phyloP scores from a whole-genome alignment of 2,888 invertebrate species.

The Apamea monoglypha region DNA sequence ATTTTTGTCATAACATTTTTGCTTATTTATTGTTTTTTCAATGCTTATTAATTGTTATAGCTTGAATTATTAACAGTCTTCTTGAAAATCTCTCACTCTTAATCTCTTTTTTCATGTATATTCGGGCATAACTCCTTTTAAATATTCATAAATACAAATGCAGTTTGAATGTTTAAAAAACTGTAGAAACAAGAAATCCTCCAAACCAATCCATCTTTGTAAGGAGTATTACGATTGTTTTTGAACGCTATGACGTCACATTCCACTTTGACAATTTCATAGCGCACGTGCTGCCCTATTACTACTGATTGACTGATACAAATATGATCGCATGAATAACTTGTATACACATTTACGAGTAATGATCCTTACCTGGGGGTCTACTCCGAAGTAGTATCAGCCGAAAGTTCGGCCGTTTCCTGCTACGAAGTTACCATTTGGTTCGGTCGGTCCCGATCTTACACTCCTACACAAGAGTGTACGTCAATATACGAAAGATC shows the following conservation, averaged over 20 bases:
- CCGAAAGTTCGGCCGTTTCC: too few relatives aligned
- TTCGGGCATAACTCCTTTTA: background rate
- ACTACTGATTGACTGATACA: background rate
- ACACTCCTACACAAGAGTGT: too few relatives aligned
- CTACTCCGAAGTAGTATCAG: too few relatives aligned
- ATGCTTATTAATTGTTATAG: slow-evolving; percentile 37
- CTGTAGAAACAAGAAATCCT: background rate
- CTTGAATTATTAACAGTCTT: background rate
- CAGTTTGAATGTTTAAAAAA: background rate
- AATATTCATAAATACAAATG: background rate
- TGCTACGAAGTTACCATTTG: too few relatives aligned
- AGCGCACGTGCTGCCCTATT: background rate
- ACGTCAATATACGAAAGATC: too few relatives aligned
- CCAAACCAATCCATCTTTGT: background rate
- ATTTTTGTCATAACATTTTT: slow-evolving; percentile 20
- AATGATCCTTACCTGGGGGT: too few relatives aligned
- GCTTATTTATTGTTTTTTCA: slow-evolving; percentile 2
- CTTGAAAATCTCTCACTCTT: background rate
- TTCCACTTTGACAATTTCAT: background rate
- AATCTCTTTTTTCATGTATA: background rate
- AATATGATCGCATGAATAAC: background rate
- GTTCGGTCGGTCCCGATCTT: too few relatives aligned
- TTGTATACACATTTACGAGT: background rate
- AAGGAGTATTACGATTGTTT: background rate
- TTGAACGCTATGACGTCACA: background rate